Evolutionary conservation across 1,140 invertebrate species (phyloP).

Genomic region (Drosophila ercepeae): DNA sequence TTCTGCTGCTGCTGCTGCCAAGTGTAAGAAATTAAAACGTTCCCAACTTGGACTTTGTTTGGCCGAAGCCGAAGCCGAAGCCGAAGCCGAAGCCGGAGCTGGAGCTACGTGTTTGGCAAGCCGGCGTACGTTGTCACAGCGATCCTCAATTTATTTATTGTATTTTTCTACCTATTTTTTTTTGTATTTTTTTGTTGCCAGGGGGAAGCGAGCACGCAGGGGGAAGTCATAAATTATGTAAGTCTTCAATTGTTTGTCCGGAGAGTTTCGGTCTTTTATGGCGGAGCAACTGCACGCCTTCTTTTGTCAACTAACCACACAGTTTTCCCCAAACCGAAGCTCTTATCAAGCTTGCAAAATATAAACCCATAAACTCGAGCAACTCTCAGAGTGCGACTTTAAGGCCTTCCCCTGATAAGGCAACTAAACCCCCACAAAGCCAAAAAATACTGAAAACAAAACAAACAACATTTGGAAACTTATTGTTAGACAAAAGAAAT

Average conservation of each 20-base stretch:
- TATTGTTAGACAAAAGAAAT: slow-evolving; percentile 58
- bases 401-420: slow-evolving; percentile 55
- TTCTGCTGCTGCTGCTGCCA: slow-evolving; percentile 61
- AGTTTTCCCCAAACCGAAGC: neutral
- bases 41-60: slow-evolving; percentile 80
- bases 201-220: slow-evolving; percentile 33
- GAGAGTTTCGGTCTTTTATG: slow-evolving; percentile 44
- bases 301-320: neutral
- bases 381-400: slow-evolving; percentile 35
- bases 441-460: slow-evolving; percentile 11
- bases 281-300: slow-evolving; percentile 57
- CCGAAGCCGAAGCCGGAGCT: slow-evolving; percentile 16
- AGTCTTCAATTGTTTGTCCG: slow-evolving; percentile 45
- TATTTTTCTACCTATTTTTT: slow-evolving; percentile 63
- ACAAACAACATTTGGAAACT: slow-evolving; percentile 66
- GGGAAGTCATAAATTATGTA: slow-evolving; percentile 82
- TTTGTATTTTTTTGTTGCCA: slow-evolving; percentile 18
- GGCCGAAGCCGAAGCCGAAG: slow-evolving; percentile 31
- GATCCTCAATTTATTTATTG: slow-evolving; percentile 81
- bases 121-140: slow-evolving; percentile 52
- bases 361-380: slow-evolving; percentile 56
- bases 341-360: slow-evolving; percentile 42
- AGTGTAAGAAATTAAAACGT: slow-evolving; percentile 81
- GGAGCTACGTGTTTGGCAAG: slow-evolving; percentile 77
- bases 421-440: slow-evolving; percentile 20